Base-by-base conservation (phyloP, 2,888 invertebrate species). In the Ceriagrion tenellum region DNA sequence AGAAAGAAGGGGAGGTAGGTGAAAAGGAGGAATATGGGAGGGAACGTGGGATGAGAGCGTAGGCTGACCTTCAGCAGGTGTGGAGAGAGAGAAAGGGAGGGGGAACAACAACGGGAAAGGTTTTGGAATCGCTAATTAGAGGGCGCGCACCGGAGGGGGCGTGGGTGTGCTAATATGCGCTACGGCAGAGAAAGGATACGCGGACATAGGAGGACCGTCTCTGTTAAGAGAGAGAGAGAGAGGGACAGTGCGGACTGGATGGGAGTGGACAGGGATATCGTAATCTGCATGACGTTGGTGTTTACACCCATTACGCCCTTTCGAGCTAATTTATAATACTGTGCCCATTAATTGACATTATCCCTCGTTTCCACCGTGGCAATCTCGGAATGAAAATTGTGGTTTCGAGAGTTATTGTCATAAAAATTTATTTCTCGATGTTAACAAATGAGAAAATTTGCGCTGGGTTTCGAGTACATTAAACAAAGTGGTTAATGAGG, bases 121-220 rank as follows among this genome's bases (percentile, higher is more conserved):
- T 81, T 81, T 81, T 16, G 81, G 81, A 81, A 81, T 81, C 81
- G 81, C 81, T 81, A 81, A 81, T 81, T 81, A 81, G 81, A 81
- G 81, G 81, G 81, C 81, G 30, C 3, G 30, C 26, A 2, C 12
- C 16, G 20, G 74, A 23, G 81, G 30, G 81, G 13, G 59, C 2
- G 59, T 59, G 59, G 59, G 47, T 47, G 69, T 69, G 81, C 35
- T 81, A 81, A 81, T 81, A 81, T 18, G 69, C 69, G 26, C 69
- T 59, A 20, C 20, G 20, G 69, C 4, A 26, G 81, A 13, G 26
- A 81, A 35, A 81, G 81, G 81, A 74, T 30, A 69, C 20, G 23
- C 10, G 3, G 8, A 23, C 10, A n/a, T 18, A 69, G 69, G n/a
- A n/a, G 59, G 59, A 12, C 59, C 18, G 2, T 47, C 47, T 8